Percentiles rank a stretch among this genome's conserved stretches.
phyloP scores from a whole-genome alignment of 2,113 vertebrate genomes.

The Rhegmatorhina hoffmannsi region DNA sequence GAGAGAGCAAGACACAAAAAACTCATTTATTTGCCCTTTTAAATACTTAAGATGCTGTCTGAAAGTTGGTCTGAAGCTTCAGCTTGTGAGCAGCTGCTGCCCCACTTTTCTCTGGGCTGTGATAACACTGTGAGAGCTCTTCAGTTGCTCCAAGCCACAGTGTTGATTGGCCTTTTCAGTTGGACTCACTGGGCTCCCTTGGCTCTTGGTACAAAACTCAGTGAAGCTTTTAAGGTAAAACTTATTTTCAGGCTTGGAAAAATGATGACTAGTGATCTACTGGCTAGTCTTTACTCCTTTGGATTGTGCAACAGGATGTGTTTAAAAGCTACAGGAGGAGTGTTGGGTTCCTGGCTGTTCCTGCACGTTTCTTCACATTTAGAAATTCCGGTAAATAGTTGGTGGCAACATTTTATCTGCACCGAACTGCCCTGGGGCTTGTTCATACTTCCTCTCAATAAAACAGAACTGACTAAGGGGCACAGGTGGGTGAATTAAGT shows the following conservation, averaged over 20 bases:
- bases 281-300: not conserved
- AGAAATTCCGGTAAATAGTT: fast-evolving
- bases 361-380: fast-evolving
- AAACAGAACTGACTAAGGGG: not conserved
- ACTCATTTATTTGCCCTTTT: not conserved
- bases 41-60: not conserved
- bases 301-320: not conserved
- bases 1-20: not conserved
- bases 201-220: not conserved
- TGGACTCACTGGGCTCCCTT: not conserved
- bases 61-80: not conserved
- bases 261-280: not conserved
- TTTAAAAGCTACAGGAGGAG: not conserved
- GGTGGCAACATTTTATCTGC: not conserved
- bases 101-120: not conserved
- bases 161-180: not conserved
- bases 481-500: not conserved
- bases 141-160: not conserved
- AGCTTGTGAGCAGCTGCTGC: not conserved
- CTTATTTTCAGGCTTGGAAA: not conserved
- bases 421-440: not conserved
- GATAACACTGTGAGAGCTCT: not conserved
- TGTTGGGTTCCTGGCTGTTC: not conserved
- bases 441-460: fast-evolving
- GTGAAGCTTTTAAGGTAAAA: not conserved